phyloP scores from a whole-genome alignment of 2,888 invertebrate genomes.

The Oeneis ivallda region DNA sequence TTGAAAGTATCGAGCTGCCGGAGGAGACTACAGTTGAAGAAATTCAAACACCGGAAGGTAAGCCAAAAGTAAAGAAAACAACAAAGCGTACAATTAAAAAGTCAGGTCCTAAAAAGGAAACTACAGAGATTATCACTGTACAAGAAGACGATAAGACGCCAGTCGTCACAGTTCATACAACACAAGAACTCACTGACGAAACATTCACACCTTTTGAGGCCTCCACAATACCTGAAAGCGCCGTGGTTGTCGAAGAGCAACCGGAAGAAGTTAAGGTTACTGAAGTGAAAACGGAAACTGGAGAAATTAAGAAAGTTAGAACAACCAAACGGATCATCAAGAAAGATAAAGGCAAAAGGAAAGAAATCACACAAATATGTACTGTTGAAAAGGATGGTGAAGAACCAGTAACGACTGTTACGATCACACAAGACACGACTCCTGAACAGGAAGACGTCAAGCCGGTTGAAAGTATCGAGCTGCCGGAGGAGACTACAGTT shows the following conservation, averaged over 20 bases:
- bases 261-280: conserved; percentile 25
- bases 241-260: background rate
- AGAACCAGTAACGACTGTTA: conserved; percentile 35
- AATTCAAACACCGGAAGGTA: conserved; percentile 46
- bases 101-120: background rate
- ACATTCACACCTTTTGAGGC: background rate
- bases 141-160: conserved; percentile 6
- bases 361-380: conserved; percentile 13
- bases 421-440: background rate
- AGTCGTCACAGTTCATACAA: background rate
- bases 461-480: conserved; percentile 30
- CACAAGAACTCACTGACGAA: conserved; percentile 3
- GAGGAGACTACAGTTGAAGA: conserved; percentile 37
- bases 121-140: background rate
- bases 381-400: conserved; percentile 22
- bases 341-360: conserved; percentile 6
- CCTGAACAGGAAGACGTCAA: background rate
- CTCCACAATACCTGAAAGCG: background rate
- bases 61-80: conserved; percentile 35
- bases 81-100: background rate
- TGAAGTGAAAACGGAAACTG: conserved; percentile 33
- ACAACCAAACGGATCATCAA: conserved; percentile 13
- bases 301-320: conserved; percentile 4
- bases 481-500: conserved; percentile 26
- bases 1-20: conserved; percentile 31